Conservation (phyloP, 1,140 invertebrate species). For the Bombus terrestris region DNA sequence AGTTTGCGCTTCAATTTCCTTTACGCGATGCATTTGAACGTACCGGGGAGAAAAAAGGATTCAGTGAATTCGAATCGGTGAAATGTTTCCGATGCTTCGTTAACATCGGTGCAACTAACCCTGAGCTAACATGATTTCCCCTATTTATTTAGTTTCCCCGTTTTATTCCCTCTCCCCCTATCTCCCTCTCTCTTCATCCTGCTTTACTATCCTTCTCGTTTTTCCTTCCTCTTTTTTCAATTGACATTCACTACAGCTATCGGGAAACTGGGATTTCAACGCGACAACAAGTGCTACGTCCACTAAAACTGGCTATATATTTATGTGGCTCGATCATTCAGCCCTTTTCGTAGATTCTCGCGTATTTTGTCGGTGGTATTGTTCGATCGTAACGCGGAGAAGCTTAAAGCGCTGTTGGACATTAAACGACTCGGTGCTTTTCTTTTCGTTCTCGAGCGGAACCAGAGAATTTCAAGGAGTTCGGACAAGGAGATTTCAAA, state of each 20-base stretch:
- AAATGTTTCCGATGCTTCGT: slow-evolving; percentile 42
- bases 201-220: no score
- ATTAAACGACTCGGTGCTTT: not conserved
- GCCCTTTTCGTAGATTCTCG: not conserved
- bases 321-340: not conserved
- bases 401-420: not conserved
- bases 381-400: not conserved
- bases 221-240: not conserved
- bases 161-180: not conserved
- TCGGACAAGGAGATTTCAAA: no score
- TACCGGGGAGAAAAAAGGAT: not conserved
- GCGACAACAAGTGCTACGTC: not conserved
- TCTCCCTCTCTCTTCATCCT: not conserved
- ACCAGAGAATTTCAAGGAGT: no score
- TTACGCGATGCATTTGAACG: slow-evolving; percentile 19
- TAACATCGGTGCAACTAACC: slow-evolving; percentile 46
- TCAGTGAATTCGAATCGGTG: slow-evolving; percentile 16
- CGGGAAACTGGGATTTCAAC: not conserved
- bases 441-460: not conserved
- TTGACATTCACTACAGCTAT: slow-evolving; percentile 15
- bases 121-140: slow-evolving; percentile 36
- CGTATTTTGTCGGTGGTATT: rapidly evolving
- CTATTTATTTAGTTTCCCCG: slow-evolving; percentile 37
- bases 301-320: not conserved
- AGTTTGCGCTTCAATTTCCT: slow-evolving; percentile 22